phyloP scores from a whole-genome alignment of 2,113 vertebrate species.

The Panthera uncia region DNA sequence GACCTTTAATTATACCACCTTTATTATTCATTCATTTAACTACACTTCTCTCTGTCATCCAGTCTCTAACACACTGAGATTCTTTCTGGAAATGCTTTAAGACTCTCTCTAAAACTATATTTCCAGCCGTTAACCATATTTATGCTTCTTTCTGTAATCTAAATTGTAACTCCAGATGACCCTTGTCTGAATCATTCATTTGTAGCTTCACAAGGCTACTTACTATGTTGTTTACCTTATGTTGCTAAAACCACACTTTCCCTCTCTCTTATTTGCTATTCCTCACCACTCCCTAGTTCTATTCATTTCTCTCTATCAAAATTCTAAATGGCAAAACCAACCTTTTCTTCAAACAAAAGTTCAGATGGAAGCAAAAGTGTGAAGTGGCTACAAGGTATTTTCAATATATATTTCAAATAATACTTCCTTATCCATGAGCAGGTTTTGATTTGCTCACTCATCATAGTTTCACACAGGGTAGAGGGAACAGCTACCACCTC shows the following conservation, averaged over 20 bases:
- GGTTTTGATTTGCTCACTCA: background rate
- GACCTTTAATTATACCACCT: background rate
- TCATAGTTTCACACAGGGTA: background rate
- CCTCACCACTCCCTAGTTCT: background rate
- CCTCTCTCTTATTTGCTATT: background rate
- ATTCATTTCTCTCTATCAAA: background rate
- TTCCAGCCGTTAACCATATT: background rate
- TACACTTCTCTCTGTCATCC: background rate
- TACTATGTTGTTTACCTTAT: background rate
- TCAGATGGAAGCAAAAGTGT: background rate
- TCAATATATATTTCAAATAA: background rate
- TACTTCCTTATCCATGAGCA: background rate
- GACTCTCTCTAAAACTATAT: background rate
- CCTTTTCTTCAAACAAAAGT: background rate
- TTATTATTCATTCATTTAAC: background rate
- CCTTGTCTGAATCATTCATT: background rate
- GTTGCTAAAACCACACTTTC: background rate
- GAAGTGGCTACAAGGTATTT: background rate
- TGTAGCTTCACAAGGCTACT: background rate
- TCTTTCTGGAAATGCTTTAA: background rate
- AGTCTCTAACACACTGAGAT: background rate
- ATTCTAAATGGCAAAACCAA: background rate
- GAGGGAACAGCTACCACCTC: background rate
- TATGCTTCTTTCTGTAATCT: background rate
- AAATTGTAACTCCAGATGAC: background rate